Percentiles rank a stretch among this genome's conserved stretches.
phyloP scores from a whole-genome alignment of 2,113 vertebrate genomes.

The Poeciliopsis occidentalis region DNA sequence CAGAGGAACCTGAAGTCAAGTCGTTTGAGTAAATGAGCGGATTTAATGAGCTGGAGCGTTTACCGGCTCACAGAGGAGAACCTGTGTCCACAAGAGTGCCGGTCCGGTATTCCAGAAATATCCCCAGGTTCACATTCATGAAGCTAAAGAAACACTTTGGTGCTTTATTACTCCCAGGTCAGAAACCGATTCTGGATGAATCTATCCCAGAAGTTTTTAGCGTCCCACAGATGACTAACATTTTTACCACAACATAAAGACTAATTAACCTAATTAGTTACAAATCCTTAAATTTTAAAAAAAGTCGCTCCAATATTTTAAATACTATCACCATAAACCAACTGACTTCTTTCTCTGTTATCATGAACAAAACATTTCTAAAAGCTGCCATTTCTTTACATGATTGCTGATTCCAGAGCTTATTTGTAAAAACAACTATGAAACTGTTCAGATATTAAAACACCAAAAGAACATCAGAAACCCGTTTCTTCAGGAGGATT shows the following conservation, averaged over 20 bases:
- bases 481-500: neutral
- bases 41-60: conserved; percentile 24
- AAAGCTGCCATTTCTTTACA: too few relatives aligned
- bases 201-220: neutral
- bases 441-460: neutral
- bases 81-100: neutral
- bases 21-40: conserved; percentile 18
- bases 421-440: too few relatives aligned
- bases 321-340: too few relatives aligned
- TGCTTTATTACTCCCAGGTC: neutral
- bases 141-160: neutral
- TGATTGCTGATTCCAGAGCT: too few relatives aligned
- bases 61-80: conserved; percentile 20
- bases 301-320: too few relatives aligned
- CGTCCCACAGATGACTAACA: too few relatives aligned
- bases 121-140: neutral
- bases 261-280: too few relatives aligned
- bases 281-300: too few relatives aligned
- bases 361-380: too few relatives aligned
- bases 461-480: neutral
- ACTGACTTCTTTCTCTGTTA: too few relatives aligned
- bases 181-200: neutral
- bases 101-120: neutral
- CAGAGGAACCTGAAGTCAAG: conserved; percentile 30
- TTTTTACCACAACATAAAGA: too few relatives aligned